phyloP scores from a whole-genome alignment of 2,113 vertebrate species.

The Scatophagus argus region DNA sequence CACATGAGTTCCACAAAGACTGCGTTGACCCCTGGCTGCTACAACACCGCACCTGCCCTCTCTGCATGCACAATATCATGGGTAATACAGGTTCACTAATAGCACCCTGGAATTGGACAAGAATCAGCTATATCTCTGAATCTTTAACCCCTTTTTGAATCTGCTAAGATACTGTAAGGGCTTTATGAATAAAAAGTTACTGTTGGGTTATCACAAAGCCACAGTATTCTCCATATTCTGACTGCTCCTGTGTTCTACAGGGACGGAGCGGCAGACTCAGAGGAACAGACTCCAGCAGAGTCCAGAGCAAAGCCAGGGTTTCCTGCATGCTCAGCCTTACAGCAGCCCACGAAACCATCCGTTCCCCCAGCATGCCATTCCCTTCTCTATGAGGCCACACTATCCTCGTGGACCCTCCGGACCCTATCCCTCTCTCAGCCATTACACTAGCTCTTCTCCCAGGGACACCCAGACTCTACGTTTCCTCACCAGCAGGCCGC shows the following conservation, averaged over 20 bases:
- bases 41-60: constrained; percentile 94
- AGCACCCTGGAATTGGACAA: background rate
- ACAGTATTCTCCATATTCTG: constrained; percentile 5
- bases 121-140: background rate
- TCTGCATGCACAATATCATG: constrained; percentile 99
- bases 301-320: constrained; percentile 86
- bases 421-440: constrained; percentile 81
- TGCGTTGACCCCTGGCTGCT: constrained; percentile 98
- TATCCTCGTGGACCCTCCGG: constrained; percentile 83
- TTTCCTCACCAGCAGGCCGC: constrained; percentile 84
- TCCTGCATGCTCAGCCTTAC: constrained; percentile 89
- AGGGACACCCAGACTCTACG: constrained; percentile 84
- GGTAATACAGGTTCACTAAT: constrained; percentile 81
- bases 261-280: constrained; percentile 80
- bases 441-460: constrained; percentile 86
- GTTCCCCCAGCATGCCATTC: constrained; percentile 82
- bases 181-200: background rate
- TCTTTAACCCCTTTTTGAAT: background rate
- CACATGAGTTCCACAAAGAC: constrained; percentile 95
- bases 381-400: constrained; percentile 84
- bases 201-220: background rate
- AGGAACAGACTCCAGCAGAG: constrained; percentile 76
- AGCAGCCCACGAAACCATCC: constrained; percentile 87
- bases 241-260: constrained; percentile 54
- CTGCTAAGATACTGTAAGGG: background rate